Conservation (phyloP, 1,140 invertebrate species). For the Bicyclus anynana region DNA sequence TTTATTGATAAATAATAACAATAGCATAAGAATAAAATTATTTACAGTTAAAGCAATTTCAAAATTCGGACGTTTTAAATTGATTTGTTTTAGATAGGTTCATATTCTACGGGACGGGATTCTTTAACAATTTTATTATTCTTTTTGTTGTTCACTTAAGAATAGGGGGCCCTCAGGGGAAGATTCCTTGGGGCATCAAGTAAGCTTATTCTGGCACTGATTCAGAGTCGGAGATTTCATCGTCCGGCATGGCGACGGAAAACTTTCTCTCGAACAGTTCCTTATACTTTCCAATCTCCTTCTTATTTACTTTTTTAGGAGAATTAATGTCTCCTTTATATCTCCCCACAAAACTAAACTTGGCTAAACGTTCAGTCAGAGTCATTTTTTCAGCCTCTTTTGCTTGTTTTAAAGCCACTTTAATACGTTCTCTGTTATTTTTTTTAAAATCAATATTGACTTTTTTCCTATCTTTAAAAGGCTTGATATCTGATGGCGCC, state of each 20-base stretch:
- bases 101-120: too few relatives aligned
- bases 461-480: slow-evolving; percentile 52
- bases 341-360: slow-evolving; percentile 68
- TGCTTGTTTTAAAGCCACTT: slow-evolving; percentile 51
- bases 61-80: too few relatives aligned
- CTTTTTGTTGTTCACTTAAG: too few relatives aligned
- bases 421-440: slow-evolving; percentile 44
- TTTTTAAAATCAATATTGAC: slow-evolving; percentile 33
- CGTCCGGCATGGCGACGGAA: slow-evolving; percentile 44
- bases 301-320: slow-evolving; percentile 45
- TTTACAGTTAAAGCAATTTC: too few relatives aligned
- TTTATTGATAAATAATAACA: too few relatives aligned
- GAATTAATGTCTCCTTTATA: slow-evolving; percentile 51
- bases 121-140: too few relatives aligned
- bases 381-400: slow-evolving; percentile 55
- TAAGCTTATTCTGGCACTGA: slow-evolving; percentile 5
- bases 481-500: slow-evolving; percentile 48
- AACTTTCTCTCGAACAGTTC: slow-evolving; percentile 47
- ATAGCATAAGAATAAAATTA: too few relatives aligned
- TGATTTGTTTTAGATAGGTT: too few relatives aligned
- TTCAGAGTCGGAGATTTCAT: slow-evolving; percentile 41
- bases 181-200: too few relatives aligned
- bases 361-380: slow-evolving; percentile 53
- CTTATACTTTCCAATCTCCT: slow-evolving; percentile 37
- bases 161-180: too few relatives aligned